A percentile compares a stretch with the other conserved stretches of the same genome.
phyloP scores from a whole-genome alignment of 2,888 invertebrate species.

The Elmis aenea region DNA sequence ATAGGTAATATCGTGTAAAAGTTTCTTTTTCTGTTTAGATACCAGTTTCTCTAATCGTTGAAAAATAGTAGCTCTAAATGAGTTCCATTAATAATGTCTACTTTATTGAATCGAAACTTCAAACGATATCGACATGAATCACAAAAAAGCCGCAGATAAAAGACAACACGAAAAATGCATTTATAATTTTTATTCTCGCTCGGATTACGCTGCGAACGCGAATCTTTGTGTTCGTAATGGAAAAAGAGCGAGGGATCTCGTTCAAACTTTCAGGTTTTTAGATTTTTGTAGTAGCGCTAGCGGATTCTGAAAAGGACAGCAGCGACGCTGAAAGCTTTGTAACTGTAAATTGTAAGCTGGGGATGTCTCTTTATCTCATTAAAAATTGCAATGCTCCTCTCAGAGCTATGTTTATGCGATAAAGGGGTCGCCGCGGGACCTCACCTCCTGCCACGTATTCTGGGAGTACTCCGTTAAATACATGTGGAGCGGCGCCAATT shows the following conservation, averaged over 20 bases:
- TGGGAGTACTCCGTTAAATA: constrained; percentile 23
- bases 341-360: constrained; percentile 10
- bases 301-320: constrained; percentile 17
- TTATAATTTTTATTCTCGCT: constrained; percentile 21
- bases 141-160: constrained; percentile 11
- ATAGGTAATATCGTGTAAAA: no score
- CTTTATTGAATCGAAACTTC: constrained; percentile 15
- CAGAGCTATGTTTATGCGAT: neutral
- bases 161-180: constrained; percentile 19
- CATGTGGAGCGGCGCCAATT: constrained; percentile 22
- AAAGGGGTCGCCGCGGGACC: constrained; percentile 15
- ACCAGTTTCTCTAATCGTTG: constrained; percentile 8
- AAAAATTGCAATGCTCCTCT: constrained; percentile 2
- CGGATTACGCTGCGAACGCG: constrained; percentile 16
- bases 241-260: constrained; percentile 14
- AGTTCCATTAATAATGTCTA: constrained; percentile 11
- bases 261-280: constrained; percentile 19
- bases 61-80: constrained; percentile 11
- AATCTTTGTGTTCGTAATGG: constrained; percentile 16
- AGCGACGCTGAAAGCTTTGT: constrained; percentile 16
- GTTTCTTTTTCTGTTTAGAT: constrained; percentile 8
- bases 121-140: constrained; percentile 13
- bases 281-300: constrained; percentile 15
- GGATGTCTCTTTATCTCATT: constrained; percentile 19
- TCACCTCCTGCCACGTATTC: constrained; percentile 19